Conservation (phyloP, 2,113 vertebrate species). For the Acrocephalus kingi region DNA sequence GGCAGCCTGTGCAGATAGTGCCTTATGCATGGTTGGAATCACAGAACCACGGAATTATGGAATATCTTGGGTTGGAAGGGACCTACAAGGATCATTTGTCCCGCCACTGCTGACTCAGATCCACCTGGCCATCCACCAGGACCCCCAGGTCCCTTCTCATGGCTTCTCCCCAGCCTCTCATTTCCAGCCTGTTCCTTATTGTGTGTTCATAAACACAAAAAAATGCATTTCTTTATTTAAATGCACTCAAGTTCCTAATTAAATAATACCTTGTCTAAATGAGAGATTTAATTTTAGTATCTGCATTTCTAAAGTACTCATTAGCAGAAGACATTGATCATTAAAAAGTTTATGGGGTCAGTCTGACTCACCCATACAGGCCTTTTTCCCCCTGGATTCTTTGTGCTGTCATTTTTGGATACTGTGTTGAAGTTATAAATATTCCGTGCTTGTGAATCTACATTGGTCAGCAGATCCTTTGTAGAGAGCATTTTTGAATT, state of each 20-base stretch:
- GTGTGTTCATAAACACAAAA: neutral
- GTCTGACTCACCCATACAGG: neutral
- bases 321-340: neutral
- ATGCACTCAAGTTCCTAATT: neutral
- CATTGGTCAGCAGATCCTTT: neutral
- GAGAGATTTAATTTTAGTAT: slow-evolving; percentile 19
- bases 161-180: neutral
- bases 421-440: neutral
- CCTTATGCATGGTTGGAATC: neutral
- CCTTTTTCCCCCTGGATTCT: neutral
- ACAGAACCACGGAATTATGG: neutral
- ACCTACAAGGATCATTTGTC: neutral
- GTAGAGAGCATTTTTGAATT: neutral
- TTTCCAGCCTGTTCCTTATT: neutral
- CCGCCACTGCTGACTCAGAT: neutral
- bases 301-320: neutral
- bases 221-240: neutral
- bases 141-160: neutral
- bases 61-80: neutral
- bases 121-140: neutral
- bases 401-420: neutral
- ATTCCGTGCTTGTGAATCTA: neutral
- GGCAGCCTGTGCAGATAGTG: neutral
- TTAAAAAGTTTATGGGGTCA: neutral
- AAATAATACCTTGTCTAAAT: slow-evolving; percentile 22